Evolutionary conservation across 2,113 vertebrate genomes (phyloP).

Genomic region (Dunckerocampus dactyliophorus): DNA sequence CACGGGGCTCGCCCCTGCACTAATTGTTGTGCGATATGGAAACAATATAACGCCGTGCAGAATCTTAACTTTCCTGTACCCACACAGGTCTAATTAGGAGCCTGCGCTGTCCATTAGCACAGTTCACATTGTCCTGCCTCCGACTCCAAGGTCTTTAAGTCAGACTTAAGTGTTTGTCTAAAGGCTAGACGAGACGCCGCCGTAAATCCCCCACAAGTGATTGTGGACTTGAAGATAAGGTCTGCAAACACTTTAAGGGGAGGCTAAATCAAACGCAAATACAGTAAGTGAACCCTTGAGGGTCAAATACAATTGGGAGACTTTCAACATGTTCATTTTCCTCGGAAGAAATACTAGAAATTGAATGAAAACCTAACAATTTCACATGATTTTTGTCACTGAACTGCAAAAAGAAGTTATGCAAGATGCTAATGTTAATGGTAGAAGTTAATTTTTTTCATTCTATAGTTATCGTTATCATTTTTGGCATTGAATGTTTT

Average conservation of each 20-base stretch:
- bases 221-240: constrained; percentile 43
- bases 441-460: no score
- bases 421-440: no score
- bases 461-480: no score
- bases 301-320: background rate
- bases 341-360: background rate
- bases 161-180: constrained; percentile 48
- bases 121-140: constrained; percentile 22
- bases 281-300: background rate
- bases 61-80: no score
- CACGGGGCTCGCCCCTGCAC: constrained; percentile 50
- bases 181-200: constrained; percentile 45
- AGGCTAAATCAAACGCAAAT: background rate
- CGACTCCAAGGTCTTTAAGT: constrained; percentile 43
- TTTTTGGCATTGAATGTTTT: background rate
- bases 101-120: constrained; percentile 5
- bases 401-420: no score
- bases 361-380: background rate
- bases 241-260: constrained; percentile 25
- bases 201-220: constrained; percentile 44
- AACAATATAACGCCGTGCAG: constrained; percentile 1
- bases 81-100: background rate
- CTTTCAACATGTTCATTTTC: no score
- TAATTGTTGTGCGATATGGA: constrained; percentile 52
- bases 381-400: background rate